These are phyloP conservation scores for Cynopterus sphinx DNA, from an alignment of 2,797 vertebrate species.

Conservation along the genomic window DNA sequence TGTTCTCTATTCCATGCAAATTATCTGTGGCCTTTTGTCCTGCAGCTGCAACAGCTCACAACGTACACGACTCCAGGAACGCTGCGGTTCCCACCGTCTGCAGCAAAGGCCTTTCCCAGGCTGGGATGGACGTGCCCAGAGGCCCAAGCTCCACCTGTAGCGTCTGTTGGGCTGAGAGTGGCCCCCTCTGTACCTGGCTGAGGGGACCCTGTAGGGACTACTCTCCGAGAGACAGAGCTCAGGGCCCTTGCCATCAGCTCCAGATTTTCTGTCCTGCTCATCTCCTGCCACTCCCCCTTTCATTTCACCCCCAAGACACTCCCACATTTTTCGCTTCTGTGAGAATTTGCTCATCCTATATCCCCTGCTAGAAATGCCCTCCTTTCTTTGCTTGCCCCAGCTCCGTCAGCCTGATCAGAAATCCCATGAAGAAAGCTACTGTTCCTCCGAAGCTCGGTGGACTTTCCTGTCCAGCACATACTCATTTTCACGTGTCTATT, in stretches of 20 bases:
- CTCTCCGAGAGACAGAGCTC: neutral
- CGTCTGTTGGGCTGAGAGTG: neutral
- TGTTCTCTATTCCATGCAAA: conserved; percentile 65
- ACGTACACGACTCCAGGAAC: neutral
- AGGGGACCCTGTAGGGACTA: neutral
- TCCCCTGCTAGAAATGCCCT: neutral
- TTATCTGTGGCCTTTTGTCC: conserved; percentile 21
- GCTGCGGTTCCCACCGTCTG: neutral
- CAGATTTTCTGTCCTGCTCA: neutral
- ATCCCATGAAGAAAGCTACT: neutral
- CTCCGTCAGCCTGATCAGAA: neutral
- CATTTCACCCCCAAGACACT: neutral
- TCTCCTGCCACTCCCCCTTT: neutral
- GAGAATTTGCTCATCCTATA: neutral
- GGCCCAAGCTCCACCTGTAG: neutral
- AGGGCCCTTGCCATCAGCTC: neutral
- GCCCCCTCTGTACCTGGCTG: neutral
- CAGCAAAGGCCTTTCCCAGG: neutral
- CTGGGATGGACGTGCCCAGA: neutral
- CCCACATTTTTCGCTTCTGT: neutral
- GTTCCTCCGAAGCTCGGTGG: neutral
- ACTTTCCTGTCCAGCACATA: neutral
- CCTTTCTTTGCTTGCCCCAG: neutral
- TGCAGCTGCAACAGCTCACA: conserved; percentile 53
- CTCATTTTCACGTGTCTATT: neutral